These are phyloP conservation scores for Scytalopus superciliaris DNA, from an alignment of 2,113 vertebrate genomes.

Conservation along the genomic window DNA sequence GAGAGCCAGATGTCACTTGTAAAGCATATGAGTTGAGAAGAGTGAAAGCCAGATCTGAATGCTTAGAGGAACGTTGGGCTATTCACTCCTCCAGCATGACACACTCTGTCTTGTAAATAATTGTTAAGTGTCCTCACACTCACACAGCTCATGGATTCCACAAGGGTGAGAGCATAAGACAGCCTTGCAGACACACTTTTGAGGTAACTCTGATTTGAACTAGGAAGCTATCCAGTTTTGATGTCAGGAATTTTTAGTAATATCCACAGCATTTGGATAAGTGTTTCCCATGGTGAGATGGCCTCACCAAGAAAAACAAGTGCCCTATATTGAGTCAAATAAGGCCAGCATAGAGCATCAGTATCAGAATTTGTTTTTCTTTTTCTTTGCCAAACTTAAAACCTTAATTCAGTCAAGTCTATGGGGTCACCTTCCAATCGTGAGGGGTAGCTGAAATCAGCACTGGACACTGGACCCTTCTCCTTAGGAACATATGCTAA, in stretches of 20 bases:
- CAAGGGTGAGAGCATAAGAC: background rate
- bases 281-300: background rate
- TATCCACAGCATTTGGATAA: background rate
- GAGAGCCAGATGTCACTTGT: background rate
- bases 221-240: slow-evolving; percentile 21
- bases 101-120: slow-evolving; percentile 2
- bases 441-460: background rate
- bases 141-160: slow-evolving; percentile 16
- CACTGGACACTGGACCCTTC: background rate
- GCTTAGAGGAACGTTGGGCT: background rate
- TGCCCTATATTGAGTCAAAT: background rate
- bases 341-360: background rate
- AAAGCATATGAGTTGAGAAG: background rate
- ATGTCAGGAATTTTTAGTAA: slow-evolving; percentile 38
- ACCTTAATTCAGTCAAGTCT: background rate
- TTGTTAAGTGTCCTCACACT: background rate
- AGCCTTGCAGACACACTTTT: slow-evolving; percentile 29
- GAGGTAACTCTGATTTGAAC: slow-evolving; percentile 35
- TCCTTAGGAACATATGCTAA: background rate
- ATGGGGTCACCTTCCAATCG: background rate
- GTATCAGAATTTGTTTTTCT: background rate
- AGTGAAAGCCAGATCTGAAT: background rate
- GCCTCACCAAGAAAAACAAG: slow-evolving; percentile 12
- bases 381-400: background rate
- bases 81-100: background rate